Percentiles rank a stretch among this genome's conserved stretches.
Conservation (phyloP, 2,888 invertebrate species). For the Sympetrum striolatum region DNA sequence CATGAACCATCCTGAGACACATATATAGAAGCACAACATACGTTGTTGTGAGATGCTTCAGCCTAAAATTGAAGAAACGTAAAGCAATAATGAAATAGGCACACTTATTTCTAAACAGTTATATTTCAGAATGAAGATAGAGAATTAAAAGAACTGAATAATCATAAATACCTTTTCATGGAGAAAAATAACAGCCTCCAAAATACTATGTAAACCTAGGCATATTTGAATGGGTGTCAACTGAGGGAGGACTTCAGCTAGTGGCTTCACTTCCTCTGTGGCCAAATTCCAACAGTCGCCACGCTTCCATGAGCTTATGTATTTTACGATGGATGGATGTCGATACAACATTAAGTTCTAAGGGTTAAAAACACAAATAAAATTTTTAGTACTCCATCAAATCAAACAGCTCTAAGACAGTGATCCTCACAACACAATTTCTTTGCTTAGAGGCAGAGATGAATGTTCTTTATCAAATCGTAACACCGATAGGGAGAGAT, state of each 20-base stretch:
- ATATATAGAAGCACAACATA: conserved; percentile 80
- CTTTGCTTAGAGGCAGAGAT: background rate
- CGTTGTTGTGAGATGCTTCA: conserved; percentile 80
- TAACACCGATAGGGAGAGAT: background rate
- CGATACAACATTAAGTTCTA: conserved; percentile 86
- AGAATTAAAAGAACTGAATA: background rate
- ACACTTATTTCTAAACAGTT: background rate
- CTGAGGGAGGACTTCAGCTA: conserved; percentile 69
- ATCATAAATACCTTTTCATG: conserved; percentile 71
- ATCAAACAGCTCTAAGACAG: background rate
- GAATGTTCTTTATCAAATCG: no score
- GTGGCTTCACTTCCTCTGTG: conserved; percentile 81
- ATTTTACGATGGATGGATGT: conserved; percentile 85
- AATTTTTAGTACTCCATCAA: no score
- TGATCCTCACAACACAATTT: background rate
- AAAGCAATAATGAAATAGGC: conserved; percentile 2
- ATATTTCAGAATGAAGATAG: background rate
- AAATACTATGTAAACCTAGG: conserved; percentile 80
- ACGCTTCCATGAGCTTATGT: conserved; percentile 81
- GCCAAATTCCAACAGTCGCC: conserved; percentile 78
- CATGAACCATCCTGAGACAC: conserved; percentile 84
- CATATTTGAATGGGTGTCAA: conserved; percentile 83
- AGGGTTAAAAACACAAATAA: conserved; percentile 50
- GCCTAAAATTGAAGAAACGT: conserved; percentile 62
- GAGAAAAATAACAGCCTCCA: conserved; percentile 82